Evolutionary conservation across 2,113 vertebrate species (phyloP).

Genomic region (Platichthys stellatus): DNA sequence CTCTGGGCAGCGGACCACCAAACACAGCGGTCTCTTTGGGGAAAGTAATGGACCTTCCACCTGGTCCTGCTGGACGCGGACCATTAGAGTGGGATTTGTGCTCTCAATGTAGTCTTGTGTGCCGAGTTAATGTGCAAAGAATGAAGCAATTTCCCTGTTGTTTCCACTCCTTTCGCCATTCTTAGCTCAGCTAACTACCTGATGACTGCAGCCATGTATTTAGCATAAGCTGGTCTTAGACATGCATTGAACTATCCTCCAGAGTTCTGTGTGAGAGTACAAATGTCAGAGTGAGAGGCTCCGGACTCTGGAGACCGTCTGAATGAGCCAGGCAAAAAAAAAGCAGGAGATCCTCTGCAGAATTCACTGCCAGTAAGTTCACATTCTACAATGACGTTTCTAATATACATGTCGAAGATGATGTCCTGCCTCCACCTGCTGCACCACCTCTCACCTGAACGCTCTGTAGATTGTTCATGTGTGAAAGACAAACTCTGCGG

Average conservation of each 20-base stretch:
- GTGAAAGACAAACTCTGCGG: no score
- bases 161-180: not conserved
- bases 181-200: not conserved
- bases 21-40: slow-evolving; percentile 45
- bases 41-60: slow-evolving; percentile 36
- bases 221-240: not conserved
- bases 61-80: slow-evolving; percentile 19
- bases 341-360: no score
- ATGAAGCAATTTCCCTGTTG: slow-evolving; percentile 21
- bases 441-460: no score
- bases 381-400: no score
- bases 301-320: no score
- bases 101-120: not conserved
- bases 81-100: slow-evolving; percentile 39
- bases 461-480: no score
- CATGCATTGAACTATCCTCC: not conserved
- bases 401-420: no score
- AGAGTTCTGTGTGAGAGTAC: not conserved
- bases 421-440: no score
- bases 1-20: slow-evolving; percentile 47
- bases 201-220: not conserved
- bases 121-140: slow-evolving; percentile 11
- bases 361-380: no score
- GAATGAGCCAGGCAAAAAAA: no score
- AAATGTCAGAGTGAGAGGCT: not conserved